A percentile compares a stretch with the other conserved stretches of the same genome.
Conservation (phyloP, 2,797 vertebrate genomes). For the Xyrichtys novacula region DNA sequence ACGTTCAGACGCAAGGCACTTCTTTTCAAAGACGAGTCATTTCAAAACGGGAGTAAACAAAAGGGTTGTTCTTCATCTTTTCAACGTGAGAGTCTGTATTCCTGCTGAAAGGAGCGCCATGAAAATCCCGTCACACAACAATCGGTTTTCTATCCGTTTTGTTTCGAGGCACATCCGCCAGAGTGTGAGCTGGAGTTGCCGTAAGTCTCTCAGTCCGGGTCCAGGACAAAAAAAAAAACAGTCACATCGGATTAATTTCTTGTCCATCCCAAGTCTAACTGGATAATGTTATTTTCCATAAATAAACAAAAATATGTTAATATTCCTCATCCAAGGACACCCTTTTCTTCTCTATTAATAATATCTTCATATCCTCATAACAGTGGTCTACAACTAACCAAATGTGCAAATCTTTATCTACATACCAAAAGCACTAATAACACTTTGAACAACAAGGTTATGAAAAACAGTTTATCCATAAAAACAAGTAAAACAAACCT, state of each 20-base stretch:
- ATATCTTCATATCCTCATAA: conserved; percentile 74
- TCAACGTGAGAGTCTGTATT: conserved; percentile 52
- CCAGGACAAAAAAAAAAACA: conserved; percentile 65
- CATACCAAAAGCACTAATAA: conserved; percentile 80
- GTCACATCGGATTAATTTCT: conserved; percentile 36
- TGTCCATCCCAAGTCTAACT: conserved; percentile 49
- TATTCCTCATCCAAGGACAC: conserved; percentile 57
- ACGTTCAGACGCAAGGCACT: conserved; percentile 86
- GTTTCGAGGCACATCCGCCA: conserved; percentile 55
- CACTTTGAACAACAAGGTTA: conserved; percentile 79
- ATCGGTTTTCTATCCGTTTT: conserved; percentile 31
- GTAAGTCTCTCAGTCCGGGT: conserved; percentile 56
- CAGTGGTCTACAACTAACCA: conserved; percentile 74
- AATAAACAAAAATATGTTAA: conserved; percentile 72
- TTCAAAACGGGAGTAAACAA: conserved; percentile 61
- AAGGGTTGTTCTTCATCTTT: conserved; percentile 61
- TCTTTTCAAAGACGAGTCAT: conserved; percentile 80
- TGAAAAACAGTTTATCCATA: conserved; percentile 71
- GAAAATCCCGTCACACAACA: conserved; percentile 74
- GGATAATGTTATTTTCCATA: conserved; percentile 55
- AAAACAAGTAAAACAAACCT: conserved; percentile 76
- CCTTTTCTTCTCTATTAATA: conserved; percentile 55
- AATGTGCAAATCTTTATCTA: conserved; percentile 86
- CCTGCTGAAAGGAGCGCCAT: conserved; percentile 63
- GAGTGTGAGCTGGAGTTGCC: conserved; percentile 41